Conservation (phyloP, 2,888 invertebrate genomes). For the Agonum fuliginosum region DNA sequence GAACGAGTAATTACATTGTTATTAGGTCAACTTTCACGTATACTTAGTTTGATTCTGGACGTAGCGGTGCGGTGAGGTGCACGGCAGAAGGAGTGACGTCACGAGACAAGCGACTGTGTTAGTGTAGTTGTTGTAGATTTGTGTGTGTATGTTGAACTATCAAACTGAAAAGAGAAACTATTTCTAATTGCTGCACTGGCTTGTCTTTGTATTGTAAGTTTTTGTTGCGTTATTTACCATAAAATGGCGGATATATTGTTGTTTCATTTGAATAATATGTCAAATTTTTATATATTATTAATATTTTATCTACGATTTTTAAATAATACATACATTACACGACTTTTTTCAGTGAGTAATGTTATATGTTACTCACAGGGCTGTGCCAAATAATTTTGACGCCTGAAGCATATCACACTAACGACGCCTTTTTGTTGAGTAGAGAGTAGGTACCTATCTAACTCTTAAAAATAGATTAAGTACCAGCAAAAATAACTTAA, state of each 20-base stretch:
- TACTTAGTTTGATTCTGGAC: neutral
- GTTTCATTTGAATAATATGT: neutral
- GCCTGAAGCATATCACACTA: no score
- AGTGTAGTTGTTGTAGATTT: neutral
- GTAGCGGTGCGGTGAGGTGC: neutral
- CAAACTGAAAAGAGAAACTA: slow-evolving; percentile 43
- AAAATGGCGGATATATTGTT: slow-evolving; percentile 28
- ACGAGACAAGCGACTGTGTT: neutral
- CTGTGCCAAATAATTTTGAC: no score
- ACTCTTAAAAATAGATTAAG: no score
- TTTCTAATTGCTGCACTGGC: slow-evolving; percentile 24
- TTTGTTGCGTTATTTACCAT: slow-evolving; percentile 31
- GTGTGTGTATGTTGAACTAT: neutral
- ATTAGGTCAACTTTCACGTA: slow-evolving; percentile 41
- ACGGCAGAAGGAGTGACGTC: neutral
- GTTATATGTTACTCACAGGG: no score
- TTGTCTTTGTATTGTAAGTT: slow-evolving; percentile 19
- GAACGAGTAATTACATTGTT: slow-evolving; percentile 4
- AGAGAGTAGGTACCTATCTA: no score
- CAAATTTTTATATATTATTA: no score
- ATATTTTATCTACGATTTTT: no score
- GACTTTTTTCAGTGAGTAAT: no score
- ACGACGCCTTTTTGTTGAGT: no score
- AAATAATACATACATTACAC: no score
- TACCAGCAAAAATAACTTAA: no score